Evolutionary conservation across 2,797 vertebrate genomes (phyloP).

Genomic region (Sebastiscus tertius): DNA sequence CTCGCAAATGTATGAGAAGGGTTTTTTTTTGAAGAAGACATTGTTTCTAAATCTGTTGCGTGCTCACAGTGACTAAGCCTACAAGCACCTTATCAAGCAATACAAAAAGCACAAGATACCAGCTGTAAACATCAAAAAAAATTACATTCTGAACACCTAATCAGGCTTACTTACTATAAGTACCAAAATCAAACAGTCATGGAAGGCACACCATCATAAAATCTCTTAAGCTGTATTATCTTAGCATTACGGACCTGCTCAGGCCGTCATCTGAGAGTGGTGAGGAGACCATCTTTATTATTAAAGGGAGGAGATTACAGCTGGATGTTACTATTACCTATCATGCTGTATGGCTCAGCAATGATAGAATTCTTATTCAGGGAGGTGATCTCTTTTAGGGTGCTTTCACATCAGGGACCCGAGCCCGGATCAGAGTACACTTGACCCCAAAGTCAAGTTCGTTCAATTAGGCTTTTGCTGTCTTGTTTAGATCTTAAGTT

Average conservation of each 20-base stretch:
- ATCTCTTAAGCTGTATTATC: constrained; percentile 69
- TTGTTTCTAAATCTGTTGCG: constrained; percentile 34
- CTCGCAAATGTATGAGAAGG: constrained; percentile 13
- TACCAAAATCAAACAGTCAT: constrained; percentile 45
- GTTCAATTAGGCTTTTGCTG: too few species aligned
- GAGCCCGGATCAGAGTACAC: too few species aligned
- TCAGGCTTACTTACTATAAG: constrained; percentile 61
- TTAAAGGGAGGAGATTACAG: constrained; percentile 27
- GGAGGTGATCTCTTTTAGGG: background rate
- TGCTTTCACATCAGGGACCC: too few species aligned
- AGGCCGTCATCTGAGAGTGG: constrained; percentile 1
- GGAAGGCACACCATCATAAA: constrained; percentile 34
- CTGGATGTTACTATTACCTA: constrained; percentile 4
- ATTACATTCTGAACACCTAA: constrained; percentile 47
- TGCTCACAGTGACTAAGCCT: constrained; percentile 54
- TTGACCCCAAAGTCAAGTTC: too few species aligned
- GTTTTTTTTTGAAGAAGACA: background rate
- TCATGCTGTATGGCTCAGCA: background rate
- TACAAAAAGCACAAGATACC: constrained; percentile 54
- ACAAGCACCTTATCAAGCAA: constrained; percentile 50
- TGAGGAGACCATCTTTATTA: background rate
- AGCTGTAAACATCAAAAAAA: constrained; percentile 34
- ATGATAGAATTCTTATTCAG: background rate
- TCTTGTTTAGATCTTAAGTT: too few species aligned
- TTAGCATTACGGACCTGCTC: constrained; percentile 21